Conservation (phyloP, 2,797 vertebrate species). For the Etheostoma perlongum region DNA sequence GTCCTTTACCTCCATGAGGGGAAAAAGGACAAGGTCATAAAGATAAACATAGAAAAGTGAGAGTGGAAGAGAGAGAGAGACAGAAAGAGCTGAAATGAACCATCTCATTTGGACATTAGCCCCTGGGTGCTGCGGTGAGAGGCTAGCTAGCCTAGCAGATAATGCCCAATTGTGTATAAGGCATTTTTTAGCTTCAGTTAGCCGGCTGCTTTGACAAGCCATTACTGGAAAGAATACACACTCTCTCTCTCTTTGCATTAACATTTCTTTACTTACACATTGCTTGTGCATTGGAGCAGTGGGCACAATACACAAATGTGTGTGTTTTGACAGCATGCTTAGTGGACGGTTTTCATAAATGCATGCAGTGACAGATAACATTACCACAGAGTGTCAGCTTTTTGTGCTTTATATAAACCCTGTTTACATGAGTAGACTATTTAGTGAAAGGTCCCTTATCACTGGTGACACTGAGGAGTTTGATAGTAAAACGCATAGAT, state of each 20-base stretch:
- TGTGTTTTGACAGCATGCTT: conserved; percentile 52
- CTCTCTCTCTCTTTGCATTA: conserved; percentile 16
- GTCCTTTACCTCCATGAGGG: conserved; percentile 79
- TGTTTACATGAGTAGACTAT: conserved; percentile 50
- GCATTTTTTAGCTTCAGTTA: conserved; percentile 88
- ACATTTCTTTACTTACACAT: conserved; percentile 56
- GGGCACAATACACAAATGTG: conserved; percentile 21
- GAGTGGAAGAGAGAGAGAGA: conserved; percentile 74
- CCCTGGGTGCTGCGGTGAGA: conserved; percentile 84
- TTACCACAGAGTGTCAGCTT: conserved; percentile 45
- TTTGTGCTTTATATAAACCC: conserved; percentile 54
- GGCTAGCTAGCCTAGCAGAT: conserved; percentile 88
- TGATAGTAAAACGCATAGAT: conserved; percentile 47
- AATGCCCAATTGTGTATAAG: conserved; percentile 90
- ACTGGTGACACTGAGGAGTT: conserved; percentile 23
- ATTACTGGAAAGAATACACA: conserved; percentile 88
- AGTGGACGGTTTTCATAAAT: conserved; percentile 55
- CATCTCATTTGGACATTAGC: conserved; percentile 92
- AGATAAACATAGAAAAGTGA: conserved; percentile 83
- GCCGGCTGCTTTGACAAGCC: conserved; percentile 88
- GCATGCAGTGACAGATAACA: conserved; percentile 43
- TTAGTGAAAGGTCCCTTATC: conserved; percentile 51
- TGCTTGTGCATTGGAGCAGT: conserved; percentile 29
- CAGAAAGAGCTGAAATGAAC: conserved; percentile 89
- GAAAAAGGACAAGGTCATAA: conserved; percentile 81